phyloP scores from a whole-genome alignment of 2,797 vertebrate species.

The Chaetophractus vellerosus region DNA sequence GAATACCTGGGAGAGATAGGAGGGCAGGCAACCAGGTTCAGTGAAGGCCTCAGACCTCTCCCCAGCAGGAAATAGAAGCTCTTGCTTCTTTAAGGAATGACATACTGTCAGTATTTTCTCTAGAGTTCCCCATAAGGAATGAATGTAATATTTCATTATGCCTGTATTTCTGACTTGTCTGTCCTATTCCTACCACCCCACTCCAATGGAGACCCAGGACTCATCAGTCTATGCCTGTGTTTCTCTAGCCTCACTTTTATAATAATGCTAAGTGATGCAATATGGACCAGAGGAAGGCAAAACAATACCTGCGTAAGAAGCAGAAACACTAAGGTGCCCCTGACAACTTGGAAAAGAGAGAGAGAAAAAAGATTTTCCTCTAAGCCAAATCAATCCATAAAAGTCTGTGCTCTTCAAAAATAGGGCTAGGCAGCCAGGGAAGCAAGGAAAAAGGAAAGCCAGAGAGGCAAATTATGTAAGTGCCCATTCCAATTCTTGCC shows the following conservation, averaged over 20 bases:
- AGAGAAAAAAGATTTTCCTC: background rate
- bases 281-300: background rate
- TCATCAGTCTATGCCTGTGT: constrained; percentile 10
- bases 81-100: constrained; percentile 50
- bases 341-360: constrained; percentile 19
- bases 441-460: background rate
- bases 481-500: background rate
- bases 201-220: background rate
- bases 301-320: background rate
- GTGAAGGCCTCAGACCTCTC: background rate
- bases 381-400: background rate
- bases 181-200: background rate
- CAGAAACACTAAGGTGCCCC: constrained; percentile 6
- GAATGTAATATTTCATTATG: constrained; percentile 3
- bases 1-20: constrained; percentile 93
- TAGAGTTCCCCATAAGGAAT: background rate
- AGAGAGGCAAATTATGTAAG: background rate
- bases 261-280: background rate
- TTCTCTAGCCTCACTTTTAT: background rate
- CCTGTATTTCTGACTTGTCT: constrained; percentile 11
- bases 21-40: constrained; percentile 32
- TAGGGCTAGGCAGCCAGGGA: background rate
- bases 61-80: background rate
- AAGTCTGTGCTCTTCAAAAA: constrained; percentile 1
- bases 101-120: constrained; percentile 16